A percentile compares a stretch with the other conserved stretches of the same genome.
Conservation (phyloP, 2,888 invertebrate genomes). For the Pristionchus fissidentatus region DNA sequence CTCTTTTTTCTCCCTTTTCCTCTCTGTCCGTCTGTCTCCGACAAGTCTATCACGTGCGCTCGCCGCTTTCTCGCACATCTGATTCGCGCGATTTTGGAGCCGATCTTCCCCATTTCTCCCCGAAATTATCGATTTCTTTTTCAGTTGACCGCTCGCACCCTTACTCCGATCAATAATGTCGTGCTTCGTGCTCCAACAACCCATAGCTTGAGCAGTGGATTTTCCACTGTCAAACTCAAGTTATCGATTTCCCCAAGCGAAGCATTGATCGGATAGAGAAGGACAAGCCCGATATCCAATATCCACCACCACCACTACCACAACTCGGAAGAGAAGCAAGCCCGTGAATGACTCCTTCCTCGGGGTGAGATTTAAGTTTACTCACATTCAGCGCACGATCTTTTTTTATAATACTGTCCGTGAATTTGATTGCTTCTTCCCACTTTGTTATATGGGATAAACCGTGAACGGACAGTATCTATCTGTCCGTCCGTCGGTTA, state of each 20-base stretch:
- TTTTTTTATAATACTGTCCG: too few species aligned
- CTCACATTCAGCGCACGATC: background rate
- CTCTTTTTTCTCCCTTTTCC: conserved; percentile 7
- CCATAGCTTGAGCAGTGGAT: conserved; percentile 25
- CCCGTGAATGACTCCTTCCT: conserved; percentile 36
- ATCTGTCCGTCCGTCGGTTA: too few species aligned
- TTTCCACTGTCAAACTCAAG: background rate
- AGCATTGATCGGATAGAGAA: background rate
- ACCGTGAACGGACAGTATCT: too few species aligned
- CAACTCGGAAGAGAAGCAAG: background rate
- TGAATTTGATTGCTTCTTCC: too few species aligned
- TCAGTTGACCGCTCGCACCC: background rate
- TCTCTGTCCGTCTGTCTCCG: conserved; percentile 7
- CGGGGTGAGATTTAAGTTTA: background rate
- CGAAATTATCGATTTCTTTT: background rate
- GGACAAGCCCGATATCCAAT: background rate
- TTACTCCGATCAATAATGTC: conserved; percentile 10
- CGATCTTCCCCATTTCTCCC: background rate
- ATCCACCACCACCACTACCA: background rate
- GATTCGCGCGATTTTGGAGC: too few species aligned
- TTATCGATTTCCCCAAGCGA: background rate
- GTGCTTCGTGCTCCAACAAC: conserved; percentile 9
- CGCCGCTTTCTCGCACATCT: background rate
- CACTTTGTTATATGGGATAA: too few species aligned
- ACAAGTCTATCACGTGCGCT: conserved; percentile 27